Conservation (phyloP, 2,888 invertebrate genomes). For the Sarcophaga variegata region DNA sequence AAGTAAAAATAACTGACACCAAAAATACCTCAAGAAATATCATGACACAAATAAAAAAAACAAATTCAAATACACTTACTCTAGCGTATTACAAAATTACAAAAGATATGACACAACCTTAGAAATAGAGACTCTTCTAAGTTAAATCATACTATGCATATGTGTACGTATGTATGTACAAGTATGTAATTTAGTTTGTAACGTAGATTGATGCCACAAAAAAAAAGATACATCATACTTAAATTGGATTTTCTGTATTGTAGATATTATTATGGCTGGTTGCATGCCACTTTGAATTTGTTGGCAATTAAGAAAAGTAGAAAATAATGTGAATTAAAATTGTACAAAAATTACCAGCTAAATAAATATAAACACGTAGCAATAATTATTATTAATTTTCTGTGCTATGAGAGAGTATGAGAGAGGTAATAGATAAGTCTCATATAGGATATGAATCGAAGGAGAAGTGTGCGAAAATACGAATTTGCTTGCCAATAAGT, state of each 20-base stretch:
- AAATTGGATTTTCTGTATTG: neutral
- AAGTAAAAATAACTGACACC: neutral
- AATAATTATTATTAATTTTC: neutral
- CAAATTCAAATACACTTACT: neutral
- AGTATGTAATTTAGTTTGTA: neutral
- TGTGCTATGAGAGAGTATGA: neutral
- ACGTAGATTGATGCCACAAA: neutral
- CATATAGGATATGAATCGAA: too few species aligned
- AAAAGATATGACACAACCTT: neutral
- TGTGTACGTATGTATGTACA: too few species aligned
- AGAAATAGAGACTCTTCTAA: neutral
- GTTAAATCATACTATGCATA: neutral
- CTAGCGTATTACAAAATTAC: neutral
- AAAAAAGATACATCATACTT: neutral
- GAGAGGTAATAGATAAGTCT: too few species aligned
- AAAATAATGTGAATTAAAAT: conserved; percentile 8
- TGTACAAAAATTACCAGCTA: neutral
- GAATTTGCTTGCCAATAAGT: too few species aligned
- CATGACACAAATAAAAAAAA: neutral
- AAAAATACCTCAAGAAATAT: too few species aligned
- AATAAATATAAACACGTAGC: neutral
- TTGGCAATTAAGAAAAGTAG: conserved; percentile 21
- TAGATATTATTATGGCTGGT: neutral
- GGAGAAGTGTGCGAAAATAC: too few species aligned
- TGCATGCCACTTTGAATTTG: conserved; percentile 1